phyloP scores from a whole-genome alignment of 2,113 vertebrate genomes.

The Beaufortia kweichowensis region DNA sequence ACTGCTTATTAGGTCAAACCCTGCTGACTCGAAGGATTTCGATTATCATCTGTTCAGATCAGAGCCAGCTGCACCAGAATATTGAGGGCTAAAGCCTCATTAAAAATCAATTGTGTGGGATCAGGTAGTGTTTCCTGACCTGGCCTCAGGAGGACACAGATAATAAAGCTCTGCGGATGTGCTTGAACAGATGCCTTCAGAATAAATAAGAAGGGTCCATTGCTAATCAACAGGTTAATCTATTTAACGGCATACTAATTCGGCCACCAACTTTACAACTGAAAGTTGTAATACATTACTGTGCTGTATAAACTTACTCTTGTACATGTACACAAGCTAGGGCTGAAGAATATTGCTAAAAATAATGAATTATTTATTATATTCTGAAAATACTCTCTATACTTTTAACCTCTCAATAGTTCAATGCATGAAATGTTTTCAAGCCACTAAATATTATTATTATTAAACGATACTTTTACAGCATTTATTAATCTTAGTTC shows the following conservation, averaged over 20 bases:
- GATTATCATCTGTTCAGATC: constrained; percentile 32
- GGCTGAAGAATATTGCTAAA: no score
- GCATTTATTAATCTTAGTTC: no score
- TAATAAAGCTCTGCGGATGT: constrained; percentile 26
- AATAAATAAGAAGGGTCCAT: constrained; percentile 18
- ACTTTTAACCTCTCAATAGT: no score
- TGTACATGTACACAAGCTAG: no score
- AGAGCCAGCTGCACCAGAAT: constrained; percentile 4
- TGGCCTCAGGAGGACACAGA: constrained; percentile 10
- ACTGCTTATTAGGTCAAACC: constrained; percentile 11
- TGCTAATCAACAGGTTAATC: constrained; percentile 41
- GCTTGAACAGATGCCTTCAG: constrained; percentile 36
- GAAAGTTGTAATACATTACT: background rate
- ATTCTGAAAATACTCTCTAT: no score
- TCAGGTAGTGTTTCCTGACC: background rate
- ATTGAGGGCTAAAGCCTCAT: constrained; percentile 28
- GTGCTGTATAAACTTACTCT: no score
- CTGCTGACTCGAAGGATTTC: constrained; percentile 3
- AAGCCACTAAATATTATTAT: no score
- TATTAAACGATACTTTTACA: no score
- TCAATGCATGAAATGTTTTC: no score
- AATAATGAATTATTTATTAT: no score
- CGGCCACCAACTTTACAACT: background rate
- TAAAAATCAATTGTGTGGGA: constrained; percentile 51
- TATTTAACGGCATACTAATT: constrained; percentile 13